Percentiles rank a stretch among this genome's conserved stretches.
These are phyloP conservation scores for Terebella lapidaria DNA, from an alignment of 2,888 invertebrate genomes.

Conservation along the genomic window DNA sequence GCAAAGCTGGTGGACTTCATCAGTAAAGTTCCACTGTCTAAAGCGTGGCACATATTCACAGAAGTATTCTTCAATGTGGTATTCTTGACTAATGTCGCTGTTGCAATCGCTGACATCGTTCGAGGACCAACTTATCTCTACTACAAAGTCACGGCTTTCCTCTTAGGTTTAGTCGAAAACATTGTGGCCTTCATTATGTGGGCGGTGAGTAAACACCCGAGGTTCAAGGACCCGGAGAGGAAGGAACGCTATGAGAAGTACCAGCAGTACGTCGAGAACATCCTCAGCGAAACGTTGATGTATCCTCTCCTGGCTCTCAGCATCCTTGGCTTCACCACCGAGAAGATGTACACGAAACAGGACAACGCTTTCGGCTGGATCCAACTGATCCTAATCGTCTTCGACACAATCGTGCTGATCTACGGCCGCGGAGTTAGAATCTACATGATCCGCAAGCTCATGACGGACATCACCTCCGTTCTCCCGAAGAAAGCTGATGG, in stretches of 20 bases:
- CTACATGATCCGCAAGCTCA: conserved; percentile 15
- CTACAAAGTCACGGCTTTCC: conserved; percentile 14
- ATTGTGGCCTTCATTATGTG: conserved; percentile 1
- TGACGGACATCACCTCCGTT: conserved; percentile 12
- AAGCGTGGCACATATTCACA: conserved; percentile 10
- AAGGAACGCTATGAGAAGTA: conserved; percentile 9
- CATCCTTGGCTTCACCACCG: conserved; percentile 17
- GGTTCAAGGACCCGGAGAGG: conserved; percentile 1
- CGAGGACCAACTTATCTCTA: conserved; percentile 1
- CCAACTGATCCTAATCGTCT: conserved; percentile 12
- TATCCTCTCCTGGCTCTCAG: conserved; percentile 16
- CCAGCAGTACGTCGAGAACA: conserved; percentile 21
- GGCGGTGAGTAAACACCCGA: background rate
- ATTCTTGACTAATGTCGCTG: conserved; percentile 12
- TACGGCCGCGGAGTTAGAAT: conserved; percentile 13
- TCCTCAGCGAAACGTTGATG: conserved; percentile 17
- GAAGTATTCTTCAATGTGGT: conserved; percentile 8
- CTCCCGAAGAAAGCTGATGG: background rate
- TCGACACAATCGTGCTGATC: conserved; percentile 14
- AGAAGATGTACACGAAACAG: conserved; percentile 12
- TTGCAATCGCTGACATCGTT: conserved; percentile 12
- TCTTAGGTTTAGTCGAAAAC: conserved; percentile 14
- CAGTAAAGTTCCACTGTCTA: conserved; percentile 14
- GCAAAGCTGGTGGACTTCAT: conserved; percentile 4
- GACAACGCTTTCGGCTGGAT: conserved; percentile 2